Percentiles rank a stretch among this genome's conserved stretches.
Conservation (phyloP, 2,113 vertebrate species). For the Sceloporus tristichus region DNA sequence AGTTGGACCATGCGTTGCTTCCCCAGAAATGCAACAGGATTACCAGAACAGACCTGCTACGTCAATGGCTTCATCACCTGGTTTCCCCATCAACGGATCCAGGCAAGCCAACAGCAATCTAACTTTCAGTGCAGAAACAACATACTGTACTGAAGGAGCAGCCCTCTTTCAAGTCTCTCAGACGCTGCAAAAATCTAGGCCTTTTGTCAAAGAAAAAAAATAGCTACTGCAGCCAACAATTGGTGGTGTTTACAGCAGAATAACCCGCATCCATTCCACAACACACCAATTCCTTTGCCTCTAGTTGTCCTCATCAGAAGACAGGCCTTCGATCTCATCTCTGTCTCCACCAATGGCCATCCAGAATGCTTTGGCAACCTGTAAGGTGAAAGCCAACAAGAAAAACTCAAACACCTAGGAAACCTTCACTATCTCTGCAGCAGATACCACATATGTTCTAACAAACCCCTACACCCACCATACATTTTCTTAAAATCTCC, state of each 20-base stretch:
- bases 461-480: neutral
- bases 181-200: constrained; percentile 21
- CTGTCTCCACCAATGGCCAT: constrained; percentile 97
- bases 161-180: constrained; percentile 22
- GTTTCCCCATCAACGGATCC: neutral
- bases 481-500: neutral
- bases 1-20: neutral
- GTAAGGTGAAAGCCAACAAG: neutral
- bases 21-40: neutral
- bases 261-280: neutral
- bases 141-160: neutral
- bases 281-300: neutral
- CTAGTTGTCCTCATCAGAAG: constrained; percentile 94
- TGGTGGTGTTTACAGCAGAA: neutral
- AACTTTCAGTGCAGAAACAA: neutral
- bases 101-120: neutral
- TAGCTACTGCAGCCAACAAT: neutral
- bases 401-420: neutral
- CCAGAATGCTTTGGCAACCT: constrained; percentile 99
- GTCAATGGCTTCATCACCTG: neutral
- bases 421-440: rapidly evolving
- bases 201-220: constrained; percentile 12
- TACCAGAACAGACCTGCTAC: neutral
- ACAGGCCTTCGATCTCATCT: constrained; percentile 95
- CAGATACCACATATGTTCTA: neutral